These are phyloP conservation scores for Drosophila longiperda DNA, from an alignment of 2,888 invertebrate species.

Conservation along the genomic window DNA sequence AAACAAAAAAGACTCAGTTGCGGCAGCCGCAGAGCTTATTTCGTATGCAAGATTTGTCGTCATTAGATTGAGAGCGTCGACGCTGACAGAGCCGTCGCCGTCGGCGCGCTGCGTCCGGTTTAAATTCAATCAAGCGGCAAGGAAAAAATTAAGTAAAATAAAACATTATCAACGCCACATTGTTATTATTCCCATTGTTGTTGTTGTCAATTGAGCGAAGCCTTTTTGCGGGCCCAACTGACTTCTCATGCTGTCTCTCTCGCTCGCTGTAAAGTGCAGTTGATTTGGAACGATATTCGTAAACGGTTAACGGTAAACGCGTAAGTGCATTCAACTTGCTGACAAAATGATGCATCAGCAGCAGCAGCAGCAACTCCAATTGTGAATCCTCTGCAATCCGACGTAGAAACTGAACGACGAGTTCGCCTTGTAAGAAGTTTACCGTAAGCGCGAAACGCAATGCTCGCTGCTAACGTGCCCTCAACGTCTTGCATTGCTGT, in stretches of 20 bases:
- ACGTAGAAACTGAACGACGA: conserved; percentile 39
- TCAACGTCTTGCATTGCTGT: conserved; percentile 39
- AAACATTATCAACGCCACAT: conserved; percentile 52
- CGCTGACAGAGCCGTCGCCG: conserved; percentile 36
- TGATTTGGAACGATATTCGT: conserved; percentile 26
- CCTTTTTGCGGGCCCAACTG: conserved; percentile 17
- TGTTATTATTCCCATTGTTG: conserved; percentile 33
- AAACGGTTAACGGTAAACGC: conserved; percentile 13
- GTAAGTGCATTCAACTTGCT: conserved; percentile 70
- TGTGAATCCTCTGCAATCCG: conserved; percentile 35
- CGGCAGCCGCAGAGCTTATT: conserved; percentile 48
- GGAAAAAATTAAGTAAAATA: conserved; percentile 31
- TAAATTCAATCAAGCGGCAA: conserved; percentile 80
- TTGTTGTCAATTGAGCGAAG: conserved; percentile 21
- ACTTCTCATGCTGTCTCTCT: conserved; percentile 16
- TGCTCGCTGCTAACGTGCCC: conserved; percentile 63
- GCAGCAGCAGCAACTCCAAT: conserved; percentile 18
- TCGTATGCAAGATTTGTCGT: conserved; percentile 72
- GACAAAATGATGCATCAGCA: conserved; percentile 35
- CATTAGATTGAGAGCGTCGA: conserved; percentile 44
- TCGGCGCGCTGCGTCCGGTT: conserved; percentile 67
- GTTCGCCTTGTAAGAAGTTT: not conserved
- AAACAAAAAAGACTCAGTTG: conserved; percentile 53
- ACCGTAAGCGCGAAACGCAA: conserved; percentile 48
- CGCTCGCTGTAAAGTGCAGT: conserved; percentile 28